phyloP scores from a whole-genome alignment of 2,797 vertebrate species.

The Naso thynnoides region DNA sequence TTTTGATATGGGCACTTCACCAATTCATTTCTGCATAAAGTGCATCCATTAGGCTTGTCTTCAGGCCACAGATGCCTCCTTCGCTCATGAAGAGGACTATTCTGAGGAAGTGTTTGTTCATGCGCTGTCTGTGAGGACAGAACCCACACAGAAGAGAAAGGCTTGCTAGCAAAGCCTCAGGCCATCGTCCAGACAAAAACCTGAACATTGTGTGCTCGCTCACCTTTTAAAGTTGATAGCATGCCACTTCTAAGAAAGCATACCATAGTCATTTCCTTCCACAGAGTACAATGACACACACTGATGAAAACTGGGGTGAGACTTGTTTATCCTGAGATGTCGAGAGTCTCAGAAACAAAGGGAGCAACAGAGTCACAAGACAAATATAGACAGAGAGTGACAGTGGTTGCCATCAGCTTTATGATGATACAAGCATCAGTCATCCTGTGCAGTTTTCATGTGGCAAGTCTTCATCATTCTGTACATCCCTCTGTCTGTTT shows the following conservation, averaged over 20 bases:
- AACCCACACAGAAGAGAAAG: constrained; percentile 1
- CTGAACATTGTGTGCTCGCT: constrained; percentile 17
- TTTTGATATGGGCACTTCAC: not conserved
- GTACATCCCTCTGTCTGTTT: constrained; percentile 11
- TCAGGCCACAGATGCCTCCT: not conserved
- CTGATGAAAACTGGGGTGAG: constrained; percentile 2
- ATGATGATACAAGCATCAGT: constrained; percentile 16
- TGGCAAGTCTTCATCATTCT: not conserved
- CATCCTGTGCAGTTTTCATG: not conserved
- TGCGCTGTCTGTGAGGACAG: constrained; percentile 26
- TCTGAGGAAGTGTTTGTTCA: constrained; percentile 40
- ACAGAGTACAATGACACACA: not conserved
- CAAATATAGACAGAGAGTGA: not conserved
- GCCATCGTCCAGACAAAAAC: not conserved
- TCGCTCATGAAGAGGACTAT: constrained; percentile 18
- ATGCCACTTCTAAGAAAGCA: not conserved
- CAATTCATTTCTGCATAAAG: not conserved
- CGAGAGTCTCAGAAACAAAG: constrained; percentile 10
- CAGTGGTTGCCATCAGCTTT: not conserved
- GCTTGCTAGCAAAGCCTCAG: constrained; percentile 21
- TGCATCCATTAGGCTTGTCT: constrained; percentile 14
- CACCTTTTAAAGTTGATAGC: constrained; percentile 23
- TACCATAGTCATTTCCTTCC: not conserved
- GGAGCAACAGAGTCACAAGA: too few relatives aligned
- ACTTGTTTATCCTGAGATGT: constrained; percentile 5